These are phyloP conservation scores for Bucco capensis DNA, from an alignment of 2,113 vertebrate genomes.

Conservation along the genomic window DNA sequence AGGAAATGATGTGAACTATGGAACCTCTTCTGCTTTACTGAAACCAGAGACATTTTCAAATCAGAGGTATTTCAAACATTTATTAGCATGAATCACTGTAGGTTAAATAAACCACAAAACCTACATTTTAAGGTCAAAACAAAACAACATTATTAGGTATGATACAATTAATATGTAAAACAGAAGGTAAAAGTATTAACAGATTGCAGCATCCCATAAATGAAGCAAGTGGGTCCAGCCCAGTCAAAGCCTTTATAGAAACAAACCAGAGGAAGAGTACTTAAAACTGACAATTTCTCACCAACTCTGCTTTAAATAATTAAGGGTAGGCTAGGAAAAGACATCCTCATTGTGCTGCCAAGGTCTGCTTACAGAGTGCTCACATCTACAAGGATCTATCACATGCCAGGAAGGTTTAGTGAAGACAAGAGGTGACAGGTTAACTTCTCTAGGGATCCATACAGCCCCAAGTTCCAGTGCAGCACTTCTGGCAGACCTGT, in stretches of 20 bases:
- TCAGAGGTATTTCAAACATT: slow-evolving; percentile 65
- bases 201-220: slow-evolving; percentile 57
- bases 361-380: neutral
- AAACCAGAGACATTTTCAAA: slow-evolving; percentile 14
- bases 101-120: slow-evolving; percentile 66
- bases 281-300: neutral
- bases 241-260: slow-evolving; percentile 67
- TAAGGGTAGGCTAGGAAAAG: neutral
- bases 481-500: neutral
- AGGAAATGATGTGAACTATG: neutral
- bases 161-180: slow-evolving; percentile 53
- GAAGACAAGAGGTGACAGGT: neutral
- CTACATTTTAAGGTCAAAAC: slow-evolving; percentile 30
- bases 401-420: neutral
- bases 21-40: neutral
- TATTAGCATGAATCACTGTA: slow-evolving; percentile 69
- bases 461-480: neutral
- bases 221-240: slow-evolving; percentile 76
- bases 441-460: neutral
- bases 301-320: slow-evolving; percentile 49
- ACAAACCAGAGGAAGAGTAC: slow-evolving; percentile 36
- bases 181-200: slow-evolving; percentile 38
- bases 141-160: slow-evolving; percentile 42
- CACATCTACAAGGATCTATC: neutral
- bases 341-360: neutral